These are phyloP conservation scores for Pseudomyrmex cubaensis DNA, from an alignment of 1,140 invertebrate genomes.

Conservation along the genomic window DNA sequence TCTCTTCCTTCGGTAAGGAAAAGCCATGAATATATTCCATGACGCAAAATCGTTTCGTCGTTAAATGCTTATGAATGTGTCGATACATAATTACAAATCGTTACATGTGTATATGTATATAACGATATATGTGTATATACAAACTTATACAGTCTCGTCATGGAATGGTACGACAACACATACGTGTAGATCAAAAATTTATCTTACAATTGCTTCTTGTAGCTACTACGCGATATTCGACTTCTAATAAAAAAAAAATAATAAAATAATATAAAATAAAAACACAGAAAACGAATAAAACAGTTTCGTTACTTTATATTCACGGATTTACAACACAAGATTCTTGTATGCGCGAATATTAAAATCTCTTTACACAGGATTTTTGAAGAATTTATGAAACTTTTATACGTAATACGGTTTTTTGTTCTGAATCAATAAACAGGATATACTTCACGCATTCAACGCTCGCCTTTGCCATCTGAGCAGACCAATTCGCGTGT, in stretches of 20 bases:
- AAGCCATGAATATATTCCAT: constrained; percentile 57
- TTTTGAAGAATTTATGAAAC: constrained; percentile 3
- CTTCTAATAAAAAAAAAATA: constrained; percentile 23
- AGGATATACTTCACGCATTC: no score
- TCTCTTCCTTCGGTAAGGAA: constrained; percentile 30
- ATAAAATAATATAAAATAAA: no score
- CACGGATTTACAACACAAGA: constrained; percentile 5
- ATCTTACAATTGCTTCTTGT: constrained; percentile 54
- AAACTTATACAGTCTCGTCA: constrained; percentile 82
- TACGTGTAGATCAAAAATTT: constrained; percentile 68
- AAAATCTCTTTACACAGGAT: neutral
- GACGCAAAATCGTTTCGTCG: constrained; percentile 68
- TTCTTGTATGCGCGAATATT: neutral
- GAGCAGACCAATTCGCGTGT: no score
- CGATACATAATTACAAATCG: constrained; percentile 67
- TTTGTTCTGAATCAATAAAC: neutral
- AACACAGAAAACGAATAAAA: no score
- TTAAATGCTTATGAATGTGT: constrained; percentile 73
- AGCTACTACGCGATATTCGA: constrained; percentile 69
- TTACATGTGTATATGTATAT: constrained; percentile 32
- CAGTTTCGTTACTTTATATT: neutral
- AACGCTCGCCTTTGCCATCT: no score
- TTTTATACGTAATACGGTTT: neutral
- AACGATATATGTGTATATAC: constrained; percentile 79
- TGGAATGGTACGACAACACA: constrained; percentile 80